Conservation (phyloP, 2,888 invertebrate species). For the Plebejus argus region DNA sequence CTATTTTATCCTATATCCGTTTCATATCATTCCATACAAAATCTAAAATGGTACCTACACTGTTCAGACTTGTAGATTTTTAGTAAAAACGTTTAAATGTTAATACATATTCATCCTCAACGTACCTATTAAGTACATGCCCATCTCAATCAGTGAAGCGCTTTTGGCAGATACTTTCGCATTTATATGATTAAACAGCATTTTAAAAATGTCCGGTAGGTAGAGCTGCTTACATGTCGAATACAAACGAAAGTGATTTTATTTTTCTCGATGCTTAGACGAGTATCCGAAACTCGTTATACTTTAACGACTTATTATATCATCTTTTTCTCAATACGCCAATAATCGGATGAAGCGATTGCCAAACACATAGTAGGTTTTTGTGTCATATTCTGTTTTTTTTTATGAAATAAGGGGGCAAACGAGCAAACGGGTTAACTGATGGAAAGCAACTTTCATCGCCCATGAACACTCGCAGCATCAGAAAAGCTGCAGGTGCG, state of each 20-base stretch:
- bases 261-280: constrained; percentile 1
- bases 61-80: neutral
- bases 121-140: too few species aligned
- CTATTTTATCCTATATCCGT: neutral
- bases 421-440: too few species aligned
- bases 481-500: too few species aligned
- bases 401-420: too few species aligned
- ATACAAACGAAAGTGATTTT: neutral
- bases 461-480: too few species aligned
- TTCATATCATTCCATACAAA: neutral
- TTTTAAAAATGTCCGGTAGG: neutral
- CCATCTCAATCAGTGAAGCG: too few species aligned
- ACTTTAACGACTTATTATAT: neutral
- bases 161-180: neutral
- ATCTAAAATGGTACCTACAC: neutral
- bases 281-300: neutral
- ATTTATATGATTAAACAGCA: neutral
- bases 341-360: constrained; percentile 1
- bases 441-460: too few species aligned
- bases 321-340: constrained; percentile 13
- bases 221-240: neutral
- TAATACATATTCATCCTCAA: too few species aligned
- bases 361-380: constrained; percentile 49
- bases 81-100: too few species aligned
- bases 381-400: constrained; percentile 63